These are phyloP conservation scores for Xenopus laevis DNA, from an alignment of 2,113 vertebrate genomes.

Conservation along the genomic window DNA sequence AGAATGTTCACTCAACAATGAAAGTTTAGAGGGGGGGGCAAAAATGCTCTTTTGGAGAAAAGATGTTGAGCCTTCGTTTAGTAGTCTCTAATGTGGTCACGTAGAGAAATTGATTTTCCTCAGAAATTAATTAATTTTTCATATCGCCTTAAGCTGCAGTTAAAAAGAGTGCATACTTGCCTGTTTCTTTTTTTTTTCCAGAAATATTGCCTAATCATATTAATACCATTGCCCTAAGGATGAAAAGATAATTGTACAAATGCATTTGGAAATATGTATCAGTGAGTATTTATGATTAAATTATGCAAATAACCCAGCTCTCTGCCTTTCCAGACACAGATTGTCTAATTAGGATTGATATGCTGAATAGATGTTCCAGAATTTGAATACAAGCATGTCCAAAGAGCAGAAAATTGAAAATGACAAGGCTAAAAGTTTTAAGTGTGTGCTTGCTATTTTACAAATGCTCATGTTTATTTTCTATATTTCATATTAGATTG, in stretches of 20 bases:
- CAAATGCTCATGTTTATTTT: slow-evolving; percentile 28
- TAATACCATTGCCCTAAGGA: slow-evolving; percentile 99
- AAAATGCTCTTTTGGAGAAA: slow-evolving; percentile 90
- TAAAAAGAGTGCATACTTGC: slow-evolving; percentile 98
- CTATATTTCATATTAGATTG: neutral
- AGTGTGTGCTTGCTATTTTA: slow-evolving; percentile 77
- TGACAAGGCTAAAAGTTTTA: slow-evolving; percentile 99
- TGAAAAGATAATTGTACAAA: slow-evolving; percentile 99
- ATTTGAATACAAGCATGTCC: slow-evolving; percentile 99
- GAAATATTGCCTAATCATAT: slow-evolving; percentile 99
- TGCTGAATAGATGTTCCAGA: slow-evolving; percentile 99
- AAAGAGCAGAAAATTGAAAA: slow-evolving; percentile 99
- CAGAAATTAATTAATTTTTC: slow-evolving; percentile 99
- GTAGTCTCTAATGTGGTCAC: slow-evolving; percentile 98
- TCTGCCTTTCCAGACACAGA: slow-evolving; percentile 97
- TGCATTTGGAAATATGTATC: slow-evolving; percentile 99
- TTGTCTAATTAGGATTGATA: slow-evolving; percentile 99
- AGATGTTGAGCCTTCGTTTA: slow-evolving; percentile 83
- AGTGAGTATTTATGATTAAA: slow-evolving; percentile 99
- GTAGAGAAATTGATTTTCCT: slow-evolving; percentile 99
- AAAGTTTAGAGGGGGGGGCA: slow-evolving; percentile 76
- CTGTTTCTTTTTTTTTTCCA: slow-evolving; percentile 79
- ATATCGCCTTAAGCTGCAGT: slow-evolving; percentile 99
- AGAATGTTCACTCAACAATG: slow-evolving; percentile 83
- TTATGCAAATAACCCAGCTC: slow-evolving; percentile 99